Conservation (phyloP, 2,797 vertebrate species). For the Parauchenoglanis punctatus region DNA sequence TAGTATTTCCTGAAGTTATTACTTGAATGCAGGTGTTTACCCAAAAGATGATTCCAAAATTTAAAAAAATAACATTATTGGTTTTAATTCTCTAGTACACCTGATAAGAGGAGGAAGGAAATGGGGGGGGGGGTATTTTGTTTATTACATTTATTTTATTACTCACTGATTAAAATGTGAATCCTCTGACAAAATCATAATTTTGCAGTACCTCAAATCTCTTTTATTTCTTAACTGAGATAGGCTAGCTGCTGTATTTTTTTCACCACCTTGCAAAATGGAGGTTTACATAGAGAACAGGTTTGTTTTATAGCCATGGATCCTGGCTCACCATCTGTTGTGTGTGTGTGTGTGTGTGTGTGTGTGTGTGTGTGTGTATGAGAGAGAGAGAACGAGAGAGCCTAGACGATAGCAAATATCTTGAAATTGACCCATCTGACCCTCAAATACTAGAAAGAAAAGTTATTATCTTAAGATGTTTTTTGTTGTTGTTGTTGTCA, state of each 20-base stretch:
- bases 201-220: neutral
- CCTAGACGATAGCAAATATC: neutral
- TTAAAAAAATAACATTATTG: too few species aligned
- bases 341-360: slow-evolving; percentile 57
- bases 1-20: neutral
- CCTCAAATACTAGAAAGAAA: slow-evolving; percentile 20
- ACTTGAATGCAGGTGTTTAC: neutral
- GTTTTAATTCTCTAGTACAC: neutral
- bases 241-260: neutral
- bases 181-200: neutral
- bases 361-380: slow-evolving; percentile 17
- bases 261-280: slow-evolving; percentile 58
- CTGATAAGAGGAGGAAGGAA: neutral
- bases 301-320: slow-evolving; percentile 78
- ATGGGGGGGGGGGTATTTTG: neutral
- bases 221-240: neutral
- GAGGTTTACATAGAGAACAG: slow-evolving; percentile 73
- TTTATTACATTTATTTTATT: neutral
- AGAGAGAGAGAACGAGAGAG: neutral
- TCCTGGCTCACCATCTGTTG: slow-evolving; percentile 71
- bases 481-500: neutral
- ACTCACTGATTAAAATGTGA: neutral
- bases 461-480: slow-evolving; percentile 25
- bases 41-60: neutral
- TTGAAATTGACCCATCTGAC: neutral